Conservation (phyloP, 1,140 invertebrate genomes). For the Bombus haemorrhoidalis region DNA sequence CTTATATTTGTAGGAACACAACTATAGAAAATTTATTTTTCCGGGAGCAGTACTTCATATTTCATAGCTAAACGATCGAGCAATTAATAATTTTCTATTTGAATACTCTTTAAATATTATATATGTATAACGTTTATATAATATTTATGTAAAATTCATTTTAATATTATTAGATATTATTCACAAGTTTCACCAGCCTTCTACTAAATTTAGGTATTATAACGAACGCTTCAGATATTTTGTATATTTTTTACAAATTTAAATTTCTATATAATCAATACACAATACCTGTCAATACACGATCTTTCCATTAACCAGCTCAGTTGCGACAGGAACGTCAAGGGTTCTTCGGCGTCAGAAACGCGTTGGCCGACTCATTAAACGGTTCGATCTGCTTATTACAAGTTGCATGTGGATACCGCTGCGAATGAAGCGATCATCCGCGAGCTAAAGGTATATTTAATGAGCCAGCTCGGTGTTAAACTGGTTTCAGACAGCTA, state of each 20-base stretch:
- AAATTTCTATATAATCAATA: background rate
- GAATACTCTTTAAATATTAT: no score
- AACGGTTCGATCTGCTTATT: constrained; percentile 2
- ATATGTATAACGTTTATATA: no score
- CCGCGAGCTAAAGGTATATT: constrained; percentile 37
- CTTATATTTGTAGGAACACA: no score
- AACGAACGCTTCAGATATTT: background rate
- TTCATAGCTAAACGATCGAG: no score
- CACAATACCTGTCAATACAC: background rate
- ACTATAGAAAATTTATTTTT: no score
- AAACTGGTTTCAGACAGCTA: constrained; percentile 49
- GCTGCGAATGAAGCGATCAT: constrained; percentile 35
- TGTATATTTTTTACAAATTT: background rate
- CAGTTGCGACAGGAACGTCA: background rate
- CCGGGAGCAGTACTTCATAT: no score
- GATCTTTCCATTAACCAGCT: background rate
- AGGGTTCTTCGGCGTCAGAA: background rate
- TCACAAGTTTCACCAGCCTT: no score
- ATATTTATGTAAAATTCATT: no score
- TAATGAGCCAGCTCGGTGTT: constrained; percentile 49
- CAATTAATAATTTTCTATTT: no score
- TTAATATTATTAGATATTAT: no score
- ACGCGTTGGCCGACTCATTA: background rate
- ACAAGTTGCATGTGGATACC: background rate
- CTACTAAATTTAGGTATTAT: no score